Conservation (phyloP, 2,113 vertebrate species). For the Mirza zaza region DNA sequence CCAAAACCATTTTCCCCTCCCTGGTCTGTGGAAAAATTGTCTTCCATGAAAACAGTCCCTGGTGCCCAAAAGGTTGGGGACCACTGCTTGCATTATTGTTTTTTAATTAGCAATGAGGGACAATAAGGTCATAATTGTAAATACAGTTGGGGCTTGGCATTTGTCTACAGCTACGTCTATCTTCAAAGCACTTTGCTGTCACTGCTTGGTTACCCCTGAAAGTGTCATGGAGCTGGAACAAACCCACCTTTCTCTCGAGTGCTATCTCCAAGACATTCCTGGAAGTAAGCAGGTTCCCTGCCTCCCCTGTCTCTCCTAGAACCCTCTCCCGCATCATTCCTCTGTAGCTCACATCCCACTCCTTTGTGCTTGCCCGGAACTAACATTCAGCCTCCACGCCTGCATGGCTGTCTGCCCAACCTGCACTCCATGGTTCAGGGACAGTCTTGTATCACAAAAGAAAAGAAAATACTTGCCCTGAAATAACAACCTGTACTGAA, state of each 20-base stretch:
- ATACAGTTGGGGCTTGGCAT: conserved; percentile 16
- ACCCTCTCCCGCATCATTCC: background rate
- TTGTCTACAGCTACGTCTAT: background rate
- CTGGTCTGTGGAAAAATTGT: too few species aligned
- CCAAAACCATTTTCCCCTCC: too few species aligned
- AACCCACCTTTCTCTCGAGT: background rate
- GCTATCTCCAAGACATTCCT: background rate
- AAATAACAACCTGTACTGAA: background rate
- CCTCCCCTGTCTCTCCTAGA: background rate
- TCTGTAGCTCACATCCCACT: background rate
- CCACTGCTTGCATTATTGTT: conserved; percentile 43
- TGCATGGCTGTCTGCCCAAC: background rate
- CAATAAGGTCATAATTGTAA: conserved; percentile 24
- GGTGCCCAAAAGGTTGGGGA: too few species aligned
- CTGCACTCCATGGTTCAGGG: background rate
- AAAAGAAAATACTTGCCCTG: background rate
- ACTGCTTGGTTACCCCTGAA: background rate
- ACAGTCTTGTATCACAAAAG: background rate
- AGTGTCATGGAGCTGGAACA: background rate
- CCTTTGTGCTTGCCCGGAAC: background rate
- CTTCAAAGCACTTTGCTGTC: background rate
- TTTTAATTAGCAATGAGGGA: conserved; percentile 66
- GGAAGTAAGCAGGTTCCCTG: background rate
- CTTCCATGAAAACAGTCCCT: too few species aligned
- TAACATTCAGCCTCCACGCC: background rate